Base-by-base conservation (phyloP, 2,888 invertebrate genomes). In the Bursaphelenchus okinawaensis region DNA sequence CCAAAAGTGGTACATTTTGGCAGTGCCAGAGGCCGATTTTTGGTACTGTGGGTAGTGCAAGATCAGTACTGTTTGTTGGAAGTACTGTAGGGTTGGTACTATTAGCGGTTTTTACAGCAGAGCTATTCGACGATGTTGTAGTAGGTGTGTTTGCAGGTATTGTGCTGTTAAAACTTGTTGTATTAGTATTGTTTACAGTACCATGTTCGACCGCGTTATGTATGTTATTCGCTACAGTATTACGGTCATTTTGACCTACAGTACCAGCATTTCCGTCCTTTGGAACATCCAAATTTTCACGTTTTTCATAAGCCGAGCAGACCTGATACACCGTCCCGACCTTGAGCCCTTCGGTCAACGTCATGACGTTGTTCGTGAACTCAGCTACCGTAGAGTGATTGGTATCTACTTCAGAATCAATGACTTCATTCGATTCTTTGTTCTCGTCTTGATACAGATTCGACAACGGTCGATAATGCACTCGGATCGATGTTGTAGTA, bases 241-340 rank as follows among this genome's bases (percentile, higher is more conserved):
- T 12, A 40, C n/a, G 16, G 12, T 40, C 40, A 16, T n/a, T n/a
- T 40, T 54, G 27, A 9, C 62, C 59, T n/a, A n/a, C n/a, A n/a
- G n/a, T n/a, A 9, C 31, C 40, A 16, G 3, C n/a, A 3, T 40
- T 12, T 40, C 40, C 40, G 40, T 16, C 16, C n/a, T n/a, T n/a
- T n/a, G n/a, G n/a, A n/a, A n/a, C n/a, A n/a, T n/a, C n/a, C n/a
- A n/a, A n/a, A n/a, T n/a, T n/a, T 16, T 40, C 40, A 6, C 22
- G 20, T 22, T 31, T 24, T 28, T 60, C 60, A 50, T 60, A 66
- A 12, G 66, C 68, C 7, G 69, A 68, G 63, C 66, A 66, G 16
- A 66, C 62, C 40, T 66, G 66, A 29, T 62, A 69, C 19, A 62
- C 22, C 19, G 22, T 55, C 52, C 62, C 62, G 40, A 52, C 20